These are phyloP conservation scores for Oopsacas minuta DNA, from an alignment of 37 sponge, comb jelly and placozoan genomes.

Conservation along the genomic window DNA sequence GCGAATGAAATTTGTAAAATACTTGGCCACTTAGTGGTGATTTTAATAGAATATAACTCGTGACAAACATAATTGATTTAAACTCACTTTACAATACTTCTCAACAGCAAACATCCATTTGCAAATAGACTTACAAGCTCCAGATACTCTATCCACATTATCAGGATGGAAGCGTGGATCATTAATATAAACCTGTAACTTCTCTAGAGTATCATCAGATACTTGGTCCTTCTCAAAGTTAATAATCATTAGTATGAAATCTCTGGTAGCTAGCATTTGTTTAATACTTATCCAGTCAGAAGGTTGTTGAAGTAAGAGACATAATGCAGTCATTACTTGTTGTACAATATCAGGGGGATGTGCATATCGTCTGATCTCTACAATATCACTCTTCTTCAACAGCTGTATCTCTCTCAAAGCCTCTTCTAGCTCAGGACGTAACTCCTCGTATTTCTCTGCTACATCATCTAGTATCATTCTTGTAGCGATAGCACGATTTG, in stretches of 20 bases:
- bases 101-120: slow-evolving; percentile 64
- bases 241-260: slow-evolving; percentile 33
- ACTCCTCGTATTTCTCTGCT: slow-evolving; percentile 33
- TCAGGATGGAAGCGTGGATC: slow-evolving; percentile 45
- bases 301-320: slow-evolving; percentile 48
- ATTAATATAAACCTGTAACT: slow-evolving; percentile 35
- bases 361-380: slow-evolving; percentile 50
- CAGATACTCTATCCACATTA: slow-evolving; percentile 39
- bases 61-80: neutral
- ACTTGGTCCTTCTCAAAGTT: slow-evolving; percentile 36
- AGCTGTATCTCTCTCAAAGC: slow-evolving; percentile 34
- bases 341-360: slow-evolving; percentile 58
- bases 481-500: neutral
- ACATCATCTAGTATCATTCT: slow-evolving; percentile 28
- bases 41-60: neutral
- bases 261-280: slow-evolving; percentile 35
- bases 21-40: neutral
- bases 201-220: slow-evolving; percentile 34
- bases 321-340: slow-evolving; percentile 62
- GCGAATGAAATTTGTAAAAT: neutral
- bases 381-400: slow-evolving; percentile 42
- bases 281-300: slow-evolving; percentile 52
- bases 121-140: slow-evolving; percentile 66
- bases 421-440: slow-evolving; percentile 34
- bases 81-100: slow-evolving; percentile 37